A percentile compares a stretch with the other conserved stretches of the same genome.
Conservation (phyloP, 1,140 invertebrate species). For the Halictus rubicundus region DNA sequence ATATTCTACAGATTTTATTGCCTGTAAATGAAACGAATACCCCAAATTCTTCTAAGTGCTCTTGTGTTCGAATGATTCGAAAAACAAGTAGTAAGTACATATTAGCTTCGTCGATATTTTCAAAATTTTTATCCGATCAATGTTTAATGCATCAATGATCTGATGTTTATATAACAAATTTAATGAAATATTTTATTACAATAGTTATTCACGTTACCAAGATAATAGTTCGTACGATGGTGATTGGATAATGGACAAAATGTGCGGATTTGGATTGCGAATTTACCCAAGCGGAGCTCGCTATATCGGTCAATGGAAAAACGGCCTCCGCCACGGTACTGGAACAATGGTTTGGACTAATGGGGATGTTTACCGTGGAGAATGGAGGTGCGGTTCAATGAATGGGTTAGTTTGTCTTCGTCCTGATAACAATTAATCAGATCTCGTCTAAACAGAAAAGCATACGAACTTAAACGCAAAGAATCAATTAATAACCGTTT, state of each 20-base stretch:
- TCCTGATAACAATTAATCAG: neutral
- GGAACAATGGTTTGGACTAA: slow-evolving; percentile 80
- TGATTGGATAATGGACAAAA: slow-evolving; percentile 76
- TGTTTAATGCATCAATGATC: too few relatives aligned
- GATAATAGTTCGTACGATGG: slow-evolving; percentile 73
- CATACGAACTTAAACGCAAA: too few relatives aligned
- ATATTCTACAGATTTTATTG: neutral
- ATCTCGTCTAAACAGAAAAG: neutral
- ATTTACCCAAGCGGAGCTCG: slow-evolving; percentile 78
- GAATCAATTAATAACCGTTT: too few relatives aligned
- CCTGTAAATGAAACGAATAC: neutral
- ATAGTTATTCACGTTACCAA: slow-evolving; percentile 58
- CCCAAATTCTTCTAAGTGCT: neutral
- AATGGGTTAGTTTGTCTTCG: slow-evolving; percentile 70
- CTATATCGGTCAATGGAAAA: slow-evolving; percentile 82
- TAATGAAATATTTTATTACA: neutral
- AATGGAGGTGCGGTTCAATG: slow-evolving; percentile 82
- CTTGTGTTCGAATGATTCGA: too few relatives aligned
- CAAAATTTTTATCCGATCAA: too few relatives aligned
- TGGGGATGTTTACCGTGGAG: slow-evolving; percentile 72
- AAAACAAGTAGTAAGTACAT: too few relatives aligned
- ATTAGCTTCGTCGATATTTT: too few relatives aligned
- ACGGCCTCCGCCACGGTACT: slow-evolving; percentile 78
- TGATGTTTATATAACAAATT: neutral
- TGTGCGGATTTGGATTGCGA: slow-evolving; percentile 79